Percentiles rank a stretch among this genome's conserved stretches.
These are phyloP conservation scores for Eciton burchellii DNA, from an alignment of 1,140 invertebrate species.

Conservation along the genomic window DNA sequence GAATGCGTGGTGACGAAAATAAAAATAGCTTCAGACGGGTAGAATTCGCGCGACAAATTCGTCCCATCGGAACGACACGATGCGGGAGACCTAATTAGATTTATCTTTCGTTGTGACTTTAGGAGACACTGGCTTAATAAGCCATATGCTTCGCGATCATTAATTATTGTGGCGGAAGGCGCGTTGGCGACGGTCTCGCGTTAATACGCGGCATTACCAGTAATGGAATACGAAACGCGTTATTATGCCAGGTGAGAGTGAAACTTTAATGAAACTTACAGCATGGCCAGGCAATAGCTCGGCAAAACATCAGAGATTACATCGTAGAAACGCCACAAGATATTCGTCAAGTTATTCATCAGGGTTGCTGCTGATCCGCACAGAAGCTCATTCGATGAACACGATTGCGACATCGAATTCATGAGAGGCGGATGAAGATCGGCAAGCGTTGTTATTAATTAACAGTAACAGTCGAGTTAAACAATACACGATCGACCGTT, in stretches of 20 bases:
- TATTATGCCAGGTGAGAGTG: conserved; percentile 38
- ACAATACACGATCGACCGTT: too few species aligned
- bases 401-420: too few species aligned
- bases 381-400: background rate
- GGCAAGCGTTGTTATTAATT: too few species aligned
- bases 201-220: conserved; percentile 44
- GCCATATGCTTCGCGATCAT: conserved; percentile 30
- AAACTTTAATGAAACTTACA: conserved; percentile 50
- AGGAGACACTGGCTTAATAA: conserved; percentile 35
- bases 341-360: conserved; percentile 4
- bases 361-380: conserved; percentile 4
- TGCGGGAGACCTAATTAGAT: conserved; percentile 31
- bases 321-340: background rate
- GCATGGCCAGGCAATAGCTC: background rate
- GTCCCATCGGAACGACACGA: background rate
- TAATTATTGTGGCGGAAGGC: conserved; percentile 44
- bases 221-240: conserved; percentile 57
- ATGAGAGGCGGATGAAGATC: too few species aligned
- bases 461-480: too few species aligned
- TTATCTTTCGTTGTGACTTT: conserved; percentile 10
- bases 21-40: background rate
- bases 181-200: conserved; percentile 15
- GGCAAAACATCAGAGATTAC: background rate
- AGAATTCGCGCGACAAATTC: background rate
- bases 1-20: background rate